phyloP scores from a whole-genome alignment of 2,113 vertebrate genomes.

The Panthera tigris region DNA sequence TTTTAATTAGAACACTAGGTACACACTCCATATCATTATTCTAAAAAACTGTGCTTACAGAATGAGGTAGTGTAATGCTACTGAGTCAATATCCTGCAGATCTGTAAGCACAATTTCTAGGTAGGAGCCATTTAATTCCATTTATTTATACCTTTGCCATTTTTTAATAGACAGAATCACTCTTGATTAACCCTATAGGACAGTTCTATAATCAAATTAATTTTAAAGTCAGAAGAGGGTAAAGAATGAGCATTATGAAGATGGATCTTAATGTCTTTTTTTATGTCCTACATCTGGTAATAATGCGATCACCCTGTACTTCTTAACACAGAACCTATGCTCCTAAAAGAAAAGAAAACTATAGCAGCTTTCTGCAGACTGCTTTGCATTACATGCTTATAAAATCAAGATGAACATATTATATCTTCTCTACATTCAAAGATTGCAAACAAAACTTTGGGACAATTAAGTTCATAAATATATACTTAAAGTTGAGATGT shows the following conservation, averaged over 20 bases:
- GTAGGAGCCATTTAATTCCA: conserved; percentile 55
- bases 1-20: conserved; percentile 96
- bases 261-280: conserved; percentile 36
- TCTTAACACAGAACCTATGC: background rate
- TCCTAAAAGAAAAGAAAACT: background rate
- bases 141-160: conserved; percentile 71
- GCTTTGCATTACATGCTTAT: background rate
- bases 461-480: conserved; percentile 8
- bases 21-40: conserved; percentile 89
- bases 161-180: conserved; percentile 45
- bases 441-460: background rate
- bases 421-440: conserved; percentile 12
- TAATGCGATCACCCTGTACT: background rate
- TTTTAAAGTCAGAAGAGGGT: conserved; percentile 28
- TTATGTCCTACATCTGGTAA: background rate
- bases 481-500: background rate
- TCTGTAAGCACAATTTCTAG: conserved; percentile 69
- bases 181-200: conserved; percentile 11
- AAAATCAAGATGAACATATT: conserved; percentile 9
- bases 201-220: conserved; percentile 68
- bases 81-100: conserved; percentile 84
- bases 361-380: conserved; percentile 5
- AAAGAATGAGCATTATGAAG: conserved; percentile 34
- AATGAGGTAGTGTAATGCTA: conserved; percentile 77
- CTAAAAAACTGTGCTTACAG: conserved; percentile 85